A percentile compares a stretch with the other conserved stretches of the same genome.
phyloP scores from a whole-genome alignment of 2,888 invertebrate genomes.

The Mystacides longicornis region DNA sequence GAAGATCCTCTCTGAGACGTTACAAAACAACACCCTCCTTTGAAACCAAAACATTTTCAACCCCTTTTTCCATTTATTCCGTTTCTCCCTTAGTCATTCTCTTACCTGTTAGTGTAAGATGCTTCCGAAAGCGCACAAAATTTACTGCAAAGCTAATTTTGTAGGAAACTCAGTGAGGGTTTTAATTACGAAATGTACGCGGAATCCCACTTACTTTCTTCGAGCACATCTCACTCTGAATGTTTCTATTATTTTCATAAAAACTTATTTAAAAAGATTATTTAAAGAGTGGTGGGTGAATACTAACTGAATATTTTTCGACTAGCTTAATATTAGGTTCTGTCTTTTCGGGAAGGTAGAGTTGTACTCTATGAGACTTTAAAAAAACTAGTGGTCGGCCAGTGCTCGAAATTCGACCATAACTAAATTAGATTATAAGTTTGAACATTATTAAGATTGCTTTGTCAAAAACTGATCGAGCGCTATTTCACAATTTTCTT shows the following conservation, averaged over 20 bases:
- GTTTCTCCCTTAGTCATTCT: neutral
- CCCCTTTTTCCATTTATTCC: neutral
- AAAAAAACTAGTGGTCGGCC: too few species aligned
- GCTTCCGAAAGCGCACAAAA: neutral
- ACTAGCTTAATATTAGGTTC: too few species aligned
- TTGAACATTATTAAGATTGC: too few species aligned
- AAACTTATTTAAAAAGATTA: too few species aligned
- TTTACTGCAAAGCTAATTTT: constrained; percentile 1
- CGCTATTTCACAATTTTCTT: too few species aligned
- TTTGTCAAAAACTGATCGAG: too few species aligned
- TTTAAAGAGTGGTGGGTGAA: too few species aligned
- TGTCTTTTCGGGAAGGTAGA: too few species aligned
- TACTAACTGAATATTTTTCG: too few species aligned
- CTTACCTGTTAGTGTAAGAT: constrained; percentile 11
- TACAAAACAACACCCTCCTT: constrained; percentile 2
- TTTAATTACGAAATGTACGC: neutral
- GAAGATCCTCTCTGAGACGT: neutral
- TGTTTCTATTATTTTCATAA: neutral
- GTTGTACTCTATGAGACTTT: too few species aligned
- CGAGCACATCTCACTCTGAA: neutral
- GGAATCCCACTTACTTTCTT: neutral
- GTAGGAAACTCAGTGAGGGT: neutral
- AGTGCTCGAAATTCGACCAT: too few species aligned
- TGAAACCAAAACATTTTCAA: constrained; percentile 1
- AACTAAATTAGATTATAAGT: too few species aligned